These are phyloP conservation scores for Zaprionus inermis DNA, from an alignment of 1,140 invertebrate genomes.

Conservation along the genomic window DNA sequence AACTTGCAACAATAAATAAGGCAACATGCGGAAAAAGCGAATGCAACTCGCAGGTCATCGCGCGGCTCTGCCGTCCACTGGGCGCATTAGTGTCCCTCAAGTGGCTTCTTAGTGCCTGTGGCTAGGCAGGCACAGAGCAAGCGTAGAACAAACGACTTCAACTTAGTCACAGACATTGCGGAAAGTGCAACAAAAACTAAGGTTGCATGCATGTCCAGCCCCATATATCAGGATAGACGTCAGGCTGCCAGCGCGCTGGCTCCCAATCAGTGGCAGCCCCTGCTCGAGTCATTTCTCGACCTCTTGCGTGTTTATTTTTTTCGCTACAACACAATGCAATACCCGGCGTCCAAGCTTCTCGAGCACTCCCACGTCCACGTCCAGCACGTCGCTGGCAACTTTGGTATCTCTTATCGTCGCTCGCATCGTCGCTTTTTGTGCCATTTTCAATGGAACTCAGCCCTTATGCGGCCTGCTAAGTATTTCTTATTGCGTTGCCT, in stretches of 20 bases:
- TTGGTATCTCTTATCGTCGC: slow-evolving; percentile 43
- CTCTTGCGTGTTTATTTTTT: slow-evolving; percentile 4
- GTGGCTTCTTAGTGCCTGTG: slow-evolving; percentile 50
- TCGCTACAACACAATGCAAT: slow-evolving; percentile 1
- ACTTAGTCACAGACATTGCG: slow-evolving; percentile 52
- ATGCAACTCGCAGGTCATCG: slow-evolving; percentile 14
- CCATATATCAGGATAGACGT: slow-evolving; percentile 60
- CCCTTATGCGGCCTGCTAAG: slow-evolving; percentile 17
- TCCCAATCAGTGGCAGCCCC: slow-evolving; percentile 38
- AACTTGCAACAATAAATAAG: slow-evolving; percentile 4
- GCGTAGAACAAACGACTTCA: slow-evolving; percentile 54
- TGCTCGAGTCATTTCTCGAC: slow-evolving; percentile 25
- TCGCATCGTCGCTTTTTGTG: slow-evolving; percentile 27
- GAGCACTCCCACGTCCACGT: not conserved
- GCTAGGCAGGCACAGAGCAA: slow-evolving; percentile 7
- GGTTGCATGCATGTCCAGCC: slow-evolving; percentile 52
- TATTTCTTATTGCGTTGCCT: slow-evolving; percentile 34
- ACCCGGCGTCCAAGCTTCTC: slow-evolving; percentile 1
- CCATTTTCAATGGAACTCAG: slow-evolving; percentile 30
- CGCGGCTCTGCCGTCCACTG: slow-evolving; percentile 9
- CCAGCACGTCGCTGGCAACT: slow-evolving; percentile 16
- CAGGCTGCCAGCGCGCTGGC: slow-evolving; percentile 28
- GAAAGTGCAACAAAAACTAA: slow-evolving; percentile 48
- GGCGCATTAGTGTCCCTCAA: slow-evolving; percentile 70
- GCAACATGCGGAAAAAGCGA: not conserved